phyloP scores from a whole-genome alignment of 1,140 invertebrate genomes.

The Drosophila baimaii region DNA sequence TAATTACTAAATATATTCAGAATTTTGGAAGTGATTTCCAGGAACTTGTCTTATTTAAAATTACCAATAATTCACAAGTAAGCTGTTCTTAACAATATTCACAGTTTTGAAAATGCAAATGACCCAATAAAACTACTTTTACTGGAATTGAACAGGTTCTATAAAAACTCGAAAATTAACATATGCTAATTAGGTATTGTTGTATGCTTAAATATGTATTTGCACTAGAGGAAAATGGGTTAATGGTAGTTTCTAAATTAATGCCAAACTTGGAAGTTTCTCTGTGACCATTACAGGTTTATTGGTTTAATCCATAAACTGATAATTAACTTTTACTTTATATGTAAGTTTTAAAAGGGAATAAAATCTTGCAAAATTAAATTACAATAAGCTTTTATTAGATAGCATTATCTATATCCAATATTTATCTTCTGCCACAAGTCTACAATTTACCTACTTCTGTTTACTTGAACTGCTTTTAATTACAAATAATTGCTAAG shows the following conservation, averaged over 20 bases:
- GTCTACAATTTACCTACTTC: background rate
- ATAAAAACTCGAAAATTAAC: background rate
- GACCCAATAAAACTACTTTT: background rate
- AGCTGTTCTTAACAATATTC: background rate
- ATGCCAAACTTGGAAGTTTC: background rate
- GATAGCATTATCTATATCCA: background rate
- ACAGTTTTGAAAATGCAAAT: background rate
- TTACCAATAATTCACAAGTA: background rate
- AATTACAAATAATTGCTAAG: background rate
- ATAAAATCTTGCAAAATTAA: background rate
- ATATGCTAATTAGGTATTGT: background rate
- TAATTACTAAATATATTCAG: background rate
- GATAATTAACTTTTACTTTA: background rate
- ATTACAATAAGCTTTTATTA: background rate
- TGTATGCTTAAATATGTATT: background rate
- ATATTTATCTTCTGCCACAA: background rate
- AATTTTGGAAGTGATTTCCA: background rate
- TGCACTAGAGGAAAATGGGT: background rate
- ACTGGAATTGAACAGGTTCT: slow-evolving; percentile 1
- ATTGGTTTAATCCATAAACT: background rate
- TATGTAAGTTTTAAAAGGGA: background rate
- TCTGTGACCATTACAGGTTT: background rate
- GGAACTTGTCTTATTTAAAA: background rate
- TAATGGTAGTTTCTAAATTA: background rate
- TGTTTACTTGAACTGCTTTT: background rate